phyloP scores from a whole-genome alignment of 35 echinoderm and acorn worm genomes.

The Diadema setosum region DNA sequence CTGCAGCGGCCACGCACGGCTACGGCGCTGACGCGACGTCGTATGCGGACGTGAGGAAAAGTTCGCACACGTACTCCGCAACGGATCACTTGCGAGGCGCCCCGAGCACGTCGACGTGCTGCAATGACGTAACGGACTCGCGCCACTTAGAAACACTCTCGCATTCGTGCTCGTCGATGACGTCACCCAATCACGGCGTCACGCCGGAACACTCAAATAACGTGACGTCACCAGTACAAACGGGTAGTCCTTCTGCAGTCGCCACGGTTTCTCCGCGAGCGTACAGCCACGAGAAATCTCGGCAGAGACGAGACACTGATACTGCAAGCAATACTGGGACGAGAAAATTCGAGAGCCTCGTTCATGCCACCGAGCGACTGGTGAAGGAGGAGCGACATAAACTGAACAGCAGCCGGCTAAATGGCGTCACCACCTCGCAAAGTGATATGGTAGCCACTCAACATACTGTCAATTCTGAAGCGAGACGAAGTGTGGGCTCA shows the following conservation, averaged over 20 bases:
- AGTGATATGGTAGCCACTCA: not conserved
- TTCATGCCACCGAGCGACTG: conserved; percentile 39
- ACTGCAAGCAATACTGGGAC: not conserved
- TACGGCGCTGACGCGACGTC: not conserved
- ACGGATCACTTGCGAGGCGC: conserved; percentile 14
- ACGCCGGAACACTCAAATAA: not conserved
- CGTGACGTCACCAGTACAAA: conserved; percentile 28
- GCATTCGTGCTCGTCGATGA: not conserved
- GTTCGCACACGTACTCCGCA: conserved; percentile 30
- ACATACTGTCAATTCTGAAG: not conserved
- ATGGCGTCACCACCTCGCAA: conserved; percentile 2
- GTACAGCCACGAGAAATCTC: conserved; percentile 23
- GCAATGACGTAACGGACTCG: conserved; percentile 17
- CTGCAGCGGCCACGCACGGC: not conserved
- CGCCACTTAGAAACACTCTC: conserved; percentile 22
- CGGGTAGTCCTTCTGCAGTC: conserved; percentile 36
- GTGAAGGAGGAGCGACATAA: conserved; percentile 51
- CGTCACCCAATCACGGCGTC: conserved; percentile 21
- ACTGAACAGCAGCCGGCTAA: conserved; percentile 24
- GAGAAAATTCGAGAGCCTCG: conserved; percentile 48
- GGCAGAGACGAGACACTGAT: conserved; percentile 4
- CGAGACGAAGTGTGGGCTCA: not conserved
- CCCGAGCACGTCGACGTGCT: conserved; percentile 1
- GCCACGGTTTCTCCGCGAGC: conserved; percentile 36
- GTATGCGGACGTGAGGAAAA: conserved; percentile 1